Evolutionary conservation across 2,113 vertebrate species (phyloP), one percentile per base, ranked within the genome.

Genomic region (Actinemys pallida): DNA sequence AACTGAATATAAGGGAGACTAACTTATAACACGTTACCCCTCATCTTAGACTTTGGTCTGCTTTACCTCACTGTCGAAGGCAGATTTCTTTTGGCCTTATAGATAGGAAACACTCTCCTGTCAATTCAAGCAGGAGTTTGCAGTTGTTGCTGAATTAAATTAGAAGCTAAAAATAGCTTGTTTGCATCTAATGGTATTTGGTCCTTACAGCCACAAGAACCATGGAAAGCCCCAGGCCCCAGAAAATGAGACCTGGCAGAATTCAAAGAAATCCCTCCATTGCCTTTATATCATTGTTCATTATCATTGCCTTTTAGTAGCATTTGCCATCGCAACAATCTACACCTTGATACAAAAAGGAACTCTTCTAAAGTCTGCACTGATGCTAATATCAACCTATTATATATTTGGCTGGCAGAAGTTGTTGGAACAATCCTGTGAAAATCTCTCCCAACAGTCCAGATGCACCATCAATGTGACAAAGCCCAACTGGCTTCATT

Each of bases 401-500:
- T 29, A 39, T 45, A 52, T 3, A 81, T 49, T 25, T 78, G 35
- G 75, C 82, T 45, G 81, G 80, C 39, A 62, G 81, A 81, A 27
- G 72, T 50, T 5, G 31, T 2, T 92, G 84, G n/a, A 94, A 6
- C 59, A 84, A 72, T 91, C 52, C 76, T 89, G 80, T 81, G 69
- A 84, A 45, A 96, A 95, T 86, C 78, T 52, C 47, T 93, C 27
- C 82, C 87, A 93, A 82, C 56, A 88, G 65, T 78, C 69, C 8
- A 79, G 50, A 78, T 96, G 72, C 6, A 83, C 90, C 57, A 47
- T 22, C 1, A 1, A 10, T 82, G 79, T 95, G 87, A 86, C 85
- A 91, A 95, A 89, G 54, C 76, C 89, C 92, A 95, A 62, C 47
- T 95, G 89, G 76, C 88, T 94, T 93, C 89, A 89, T 93, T 93